Evolutionary conservation across 2,888 invertebrate genomes (phyloP).

Genomic region (Aphrophora alni): DNA sequence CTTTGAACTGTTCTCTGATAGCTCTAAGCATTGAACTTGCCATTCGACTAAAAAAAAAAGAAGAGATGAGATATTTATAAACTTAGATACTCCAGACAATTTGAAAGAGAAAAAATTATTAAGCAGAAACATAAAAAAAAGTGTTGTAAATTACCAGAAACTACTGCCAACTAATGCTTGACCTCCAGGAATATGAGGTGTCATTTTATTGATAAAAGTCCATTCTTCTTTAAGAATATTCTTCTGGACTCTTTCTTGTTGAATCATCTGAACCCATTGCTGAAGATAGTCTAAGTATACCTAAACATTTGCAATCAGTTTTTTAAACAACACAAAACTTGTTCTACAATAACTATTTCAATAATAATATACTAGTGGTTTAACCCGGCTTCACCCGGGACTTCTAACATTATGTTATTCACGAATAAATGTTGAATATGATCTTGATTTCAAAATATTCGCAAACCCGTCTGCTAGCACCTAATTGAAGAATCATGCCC

Average conservation of each 20-base stretch:
- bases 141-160: conserved; percentile 69
- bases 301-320: conserved; percentile 57
- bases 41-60: conserved; percentile 58
- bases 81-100: neutral
- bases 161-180: conserved; percentile 67
- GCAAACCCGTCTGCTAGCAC: no score
- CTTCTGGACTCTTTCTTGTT: conserved; percentile 71
- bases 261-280: conserved; percentile 76
- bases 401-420: no score
- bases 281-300: conserved; percentile 87
- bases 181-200: conserved; percentile 77
- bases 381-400: no score
- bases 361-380: no score
- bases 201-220: conserved; percentile 81
- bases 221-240: conserved; percentile 86
- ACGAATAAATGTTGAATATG: no score
- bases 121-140: neutral
- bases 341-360: conserved; percentile 42
- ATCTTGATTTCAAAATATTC: no score
- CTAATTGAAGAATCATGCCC: no score
- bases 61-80: no score
- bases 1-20: conserved; percentile 60
- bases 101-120: neutral
- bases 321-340: neutral
- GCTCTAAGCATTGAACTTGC: conserved; percentile 62